Evolutionary conservation across 2,113 vertebrate genomes (phyloP), one percentile per base, ranked within the genome.

Genomic region (Saguinus imperator): DNA sequence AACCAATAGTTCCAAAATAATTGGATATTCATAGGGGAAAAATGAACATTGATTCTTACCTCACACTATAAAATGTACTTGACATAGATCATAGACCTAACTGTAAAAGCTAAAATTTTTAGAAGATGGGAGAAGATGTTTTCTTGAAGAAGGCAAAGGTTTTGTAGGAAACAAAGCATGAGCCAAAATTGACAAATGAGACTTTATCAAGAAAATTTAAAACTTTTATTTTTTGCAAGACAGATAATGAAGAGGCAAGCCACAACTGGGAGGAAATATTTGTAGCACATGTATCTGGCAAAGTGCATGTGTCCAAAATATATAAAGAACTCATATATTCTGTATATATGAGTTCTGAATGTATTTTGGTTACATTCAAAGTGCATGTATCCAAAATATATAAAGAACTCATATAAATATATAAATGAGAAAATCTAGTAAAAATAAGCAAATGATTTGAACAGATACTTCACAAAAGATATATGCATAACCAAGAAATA

Each of bases 361-460:
- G 37, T 40, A 40, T 40, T 40, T 40, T 40, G 37, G 37, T 3
- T 40, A 40, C 37, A 40, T 40, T 40, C 37, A 40, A 40, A 40
- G 37, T 40, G 3, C 37, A 40, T 40, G 37, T 40, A 40, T 40
- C 37, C 37, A 40, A 40, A 40, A 40, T 40, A 40, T 40, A 40
- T 40, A 40, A 40, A 40, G 37, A 40, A 40, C 37, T 40, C 37
- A 40, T 40, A 40, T 40, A 40, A 40, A 40, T 40, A n/a, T n/a
- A 64, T 92, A 50, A 80, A 17, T 92, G 70, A 86, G 37, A 83
- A 92, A 80, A 70, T 45, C 12, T 66, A 85, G 75, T 55, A 37
- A 87, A 94, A 91, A 73, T 55, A 58, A 43, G 6, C 50, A 94
- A 96, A 87, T 45, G 57, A 57, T 73, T 89, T 95, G 29, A 84